Base-by-base conservation (phyloP, 2,113 vertebrate species). In the Apodemus speciosus region DNA sequence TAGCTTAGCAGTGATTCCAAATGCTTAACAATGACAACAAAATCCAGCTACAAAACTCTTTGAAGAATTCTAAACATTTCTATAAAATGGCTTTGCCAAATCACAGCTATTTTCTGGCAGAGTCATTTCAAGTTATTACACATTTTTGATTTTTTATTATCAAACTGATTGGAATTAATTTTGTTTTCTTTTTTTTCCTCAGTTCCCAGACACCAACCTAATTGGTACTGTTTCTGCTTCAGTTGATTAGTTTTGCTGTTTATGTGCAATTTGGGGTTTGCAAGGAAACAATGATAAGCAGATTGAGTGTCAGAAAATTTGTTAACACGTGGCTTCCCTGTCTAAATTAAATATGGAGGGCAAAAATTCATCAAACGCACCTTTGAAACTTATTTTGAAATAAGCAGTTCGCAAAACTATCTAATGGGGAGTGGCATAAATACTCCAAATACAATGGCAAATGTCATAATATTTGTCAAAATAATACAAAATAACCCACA, bases 191-290 rank as follows among this genome's bases (percentile, higher is more conserved):
- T 88, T 96, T 60, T 93, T 93, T 3, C 16, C 49, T 53, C 87
- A 72, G 84, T 90, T 96, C 89, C 60, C 89, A 96, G 91, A 62
- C 84, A 96, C 62, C 90, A 94, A 76, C 30, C 77, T 96, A 96
- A 97, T 96, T 97, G 96, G 97, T 96, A 77, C 89, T 85, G n/a
- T 94, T 96, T 96, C 96, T 95, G 92, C 85, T 96, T 94, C 94
- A 68, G 92, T 93, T 96, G 94, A 97, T 97, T 96, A 97, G 93
- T 97, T 97, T 96, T 95, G 77, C 95, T 94, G 93, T 96, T 97
- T 96, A 97, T 93, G 89, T 95, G 94, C 94, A 95, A 93, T 97
- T 97, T 96, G 96, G 76, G 95, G 89, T 90, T 97, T 96, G 89
- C 95, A 96, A 62, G 66, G 56, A 96, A 96, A 90, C 80, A 89